Percentiles rank a stretch among this genome's conserved stretches.
These are phyloP conservation scores for Antennarius maculatus DNA, from an alignment of 2,797 vertebrate species.

Conservation along the genomic window DNA sequence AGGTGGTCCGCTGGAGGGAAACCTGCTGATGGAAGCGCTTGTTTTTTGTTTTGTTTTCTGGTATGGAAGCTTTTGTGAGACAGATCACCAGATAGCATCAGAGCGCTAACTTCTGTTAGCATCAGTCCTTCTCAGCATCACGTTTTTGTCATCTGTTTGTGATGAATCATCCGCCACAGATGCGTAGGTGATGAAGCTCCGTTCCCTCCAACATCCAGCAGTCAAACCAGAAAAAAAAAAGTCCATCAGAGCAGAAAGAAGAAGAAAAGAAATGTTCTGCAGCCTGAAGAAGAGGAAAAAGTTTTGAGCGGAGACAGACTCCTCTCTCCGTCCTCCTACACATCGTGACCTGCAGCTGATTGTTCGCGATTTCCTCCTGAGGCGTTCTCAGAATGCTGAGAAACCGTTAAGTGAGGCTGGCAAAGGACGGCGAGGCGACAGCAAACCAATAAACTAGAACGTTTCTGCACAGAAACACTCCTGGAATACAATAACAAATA, in stretches of 20 bases:
- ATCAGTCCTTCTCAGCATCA: no score
- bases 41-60: no score
- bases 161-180: no score
- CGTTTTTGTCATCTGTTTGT: no score
- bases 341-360: constrained; percentile 23
- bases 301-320: constrained; percentile 2
- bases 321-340: constrained; percentile 34
- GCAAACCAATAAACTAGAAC: neutral
- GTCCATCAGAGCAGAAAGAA: neutral
- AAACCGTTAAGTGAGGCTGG: constrained; percentile 15
- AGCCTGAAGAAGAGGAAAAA: constrained; percentile 1
- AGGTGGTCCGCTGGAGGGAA: no score
- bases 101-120: no score
- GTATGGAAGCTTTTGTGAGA: no score
- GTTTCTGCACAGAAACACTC: constrained; percentile 1
- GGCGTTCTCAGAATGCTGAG: constrained; percentile 41
- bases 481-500: neutral
- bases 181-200: no score
- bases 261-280: neutral
- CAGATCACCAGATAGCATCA: no score
- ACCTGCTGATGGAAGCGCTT: no score
- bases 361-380: constrained; percentile 6
- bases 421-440: constrained; percentile 18
- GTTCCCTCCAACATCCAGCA: neutral
- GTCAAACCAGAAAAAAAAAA: neutral